These are phyloP conservation scores for Cerceris rybyensis DNA, from an alignment of 2,888 invertebrate genomes.

Conservation along the genomic window DNA sequence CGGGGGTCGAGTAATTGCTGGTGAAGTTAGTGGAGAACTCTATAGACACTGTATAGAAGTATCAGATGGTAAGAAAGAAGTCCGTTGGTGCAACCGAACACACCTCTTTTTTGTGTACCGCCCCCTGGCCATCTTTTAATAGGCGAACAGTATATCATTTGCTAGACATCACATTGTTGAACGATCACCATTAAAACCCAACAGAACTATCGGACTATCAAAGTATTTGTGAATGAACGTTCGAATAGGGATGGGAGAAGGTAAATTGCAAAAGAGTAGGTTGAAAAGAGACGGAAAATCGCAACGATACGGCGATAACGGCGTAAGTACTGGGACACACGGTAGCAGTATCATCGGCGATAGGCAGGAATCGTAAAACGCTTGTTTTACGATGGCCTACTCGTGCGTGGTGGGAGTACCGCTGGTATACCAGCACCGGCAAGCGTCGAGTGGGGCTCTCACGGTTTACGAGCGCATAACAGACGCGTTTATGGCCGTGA, in stretches of 20 bases:
- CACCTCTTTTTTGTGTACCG: no score
- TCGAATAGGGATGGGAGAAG: not conserved
- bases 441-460: slow-evolving; percentile 73
- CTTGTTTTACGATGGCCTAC: slow-evolving; percentile 78
- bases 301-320: slow-evolving; percentile 18
- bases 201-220: no score
- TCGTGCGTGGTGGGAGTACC: slow-evolving; percentile 55
- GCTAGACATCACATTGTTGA: no score
- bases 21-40: no score
- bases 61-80: no score
- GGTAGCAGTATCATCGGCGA: slow-evolving; percentile 76
- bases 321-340: slow-evolving; percentile 63
- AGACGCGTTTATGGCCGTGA: slow-evolving; percentile 81
- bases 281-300: slow-evolving; percentile 27
- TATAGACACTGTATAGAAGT: no score
- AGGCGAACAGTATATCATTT: no score
- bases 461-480: slow-evolving; percentile 81
- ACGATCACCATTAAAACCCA: no score
- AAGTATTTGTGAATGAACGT: no score
- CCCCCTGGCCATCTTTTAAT: no score
- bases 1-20: no score
- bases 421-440: slow-evolving; percentile 36
- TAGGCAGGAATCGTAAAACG: slow-evolving; percentile 80
- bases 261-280: slow-evolving; percentile 6
- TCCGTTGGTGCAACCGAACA: no score